Percentiles rank a stretch among this genome's conserved stretches.
Conservation (phyloP, 1,140 invertebrate species). For the Lepidurus packardi region DNA sequence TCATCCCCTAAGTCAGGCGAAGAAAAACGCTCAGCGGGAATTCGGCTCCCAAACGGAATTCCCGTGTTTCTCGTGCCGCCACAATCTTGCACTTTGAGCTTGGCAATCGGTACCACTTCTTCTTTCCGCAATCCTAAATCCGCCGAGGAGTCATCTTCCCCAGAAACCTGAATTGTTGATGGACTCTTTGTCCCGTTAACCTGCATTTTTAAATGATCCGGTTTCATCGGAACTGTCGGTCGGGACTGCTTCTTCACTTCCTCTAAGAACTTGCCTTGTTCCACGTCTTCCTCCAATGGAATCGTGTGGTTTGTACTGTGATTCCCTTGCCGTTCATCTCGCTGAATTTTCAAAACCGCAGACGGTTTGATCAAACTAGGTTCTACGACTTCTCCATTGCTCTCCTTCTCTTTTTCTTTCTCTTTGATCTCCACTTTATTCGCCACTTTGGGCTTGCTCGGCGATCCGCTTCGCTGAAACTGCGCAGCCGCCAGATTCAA, state of each 20-base stretch:
- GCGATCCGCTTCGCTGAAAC: slow-evolving; percentile 29
- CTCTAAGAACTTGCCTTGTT: not conserved
- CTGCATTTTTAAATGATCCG: slow-evolving; percentile 3
- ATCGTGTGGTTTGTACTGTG: not conserved
- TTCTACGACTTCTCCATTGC: not conserved
- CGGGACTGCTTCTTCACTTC: not conserved
- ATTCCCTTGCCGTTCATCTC: not conserved
- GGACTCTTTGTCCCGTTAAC: not conserved
- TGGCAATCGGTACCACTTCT: not conserved
- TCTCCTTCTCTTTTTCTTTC: not conserved
- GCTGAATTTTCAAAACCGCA: slow-evolving; percentile 1
- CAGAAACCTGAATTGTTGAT: not conserved
- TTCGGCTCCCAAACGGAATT: not conserved
- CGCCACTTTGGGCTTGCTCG: slow-evolving; percentile 19
- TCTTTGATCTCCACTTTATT: not conserved
- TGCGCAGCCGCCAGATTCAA: slow-evolving; percentile 33
- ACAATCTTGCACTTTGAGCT: not conserved
- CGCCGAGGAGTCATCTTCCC: not conserved
- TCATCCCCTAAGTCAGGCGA: not conserved
- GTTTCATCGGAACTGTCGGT: slow-evolving; percentile 31
- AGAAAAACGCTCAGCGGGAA: not conserved
- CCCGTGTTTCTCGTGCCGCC: not conserved
- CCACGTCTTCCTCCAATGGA: not conserved
- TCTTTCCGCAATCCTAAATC: not conserved
- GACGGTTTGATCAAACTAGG: not conserved